Evolutionary conservation across 2,113 vertebrate genomes (phyloP).

Genomic region (Microcebus jonahi): DNA sequence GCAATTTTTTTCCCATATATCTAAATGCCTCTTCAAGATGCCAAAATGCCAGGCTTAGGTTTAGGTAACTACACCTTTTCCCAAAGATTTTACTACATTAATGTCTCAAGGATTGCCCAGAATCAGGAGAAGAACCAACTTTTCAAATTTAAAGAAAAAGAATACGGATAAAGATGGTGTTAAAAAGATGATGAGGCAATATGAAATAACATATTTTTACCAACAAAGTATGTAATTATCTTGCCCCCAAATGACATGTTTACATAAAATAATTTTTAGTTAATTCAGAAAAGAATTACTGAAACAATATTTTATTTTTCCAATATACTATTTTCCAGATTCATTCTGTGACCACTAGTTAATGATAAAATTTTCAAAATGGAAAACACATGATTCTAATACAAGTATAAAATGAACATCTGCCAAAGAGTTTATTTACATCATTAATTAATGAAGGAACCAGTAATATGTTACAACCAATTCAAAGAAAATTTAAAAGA

Average conservation of each 20-base stretch:
- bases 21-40: neutral
- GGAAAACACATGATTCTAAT: neutral
- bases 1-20: neutral
- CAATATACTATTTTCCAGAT: neutral
- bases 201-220: neutral
- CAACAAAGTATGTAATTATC: neutral
- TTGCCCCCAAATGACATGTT: neutral
- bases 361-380: neutral
- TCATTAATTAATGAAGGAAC: neutral
- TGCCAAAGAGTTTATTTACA: conserved; percentile 5
- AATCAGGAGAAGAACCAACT: neutral
- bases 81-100: neutral
- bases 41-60: neutral
- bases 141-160: neutral
- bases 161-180: neutral
- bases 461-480: neutral
- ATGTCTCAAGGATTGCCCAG: neutral
- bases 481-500: conserved; percentile 27
- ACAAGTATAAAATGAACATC: conserved; percentile 19
- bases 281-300: conserved; percentile 17
- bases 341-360: conserved; percentile 33
- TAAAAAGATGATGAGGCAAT: conserved; percentile 10
- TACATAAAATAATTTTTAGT: neutral
- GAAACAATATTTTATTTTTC: conserved; percentile 46
- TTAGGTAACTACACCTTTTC: neutral